Evolutionary conservation across 2,113 vertebrate genomes (phyloP).

Genomic region (Cygnus buccinator): DNA sequence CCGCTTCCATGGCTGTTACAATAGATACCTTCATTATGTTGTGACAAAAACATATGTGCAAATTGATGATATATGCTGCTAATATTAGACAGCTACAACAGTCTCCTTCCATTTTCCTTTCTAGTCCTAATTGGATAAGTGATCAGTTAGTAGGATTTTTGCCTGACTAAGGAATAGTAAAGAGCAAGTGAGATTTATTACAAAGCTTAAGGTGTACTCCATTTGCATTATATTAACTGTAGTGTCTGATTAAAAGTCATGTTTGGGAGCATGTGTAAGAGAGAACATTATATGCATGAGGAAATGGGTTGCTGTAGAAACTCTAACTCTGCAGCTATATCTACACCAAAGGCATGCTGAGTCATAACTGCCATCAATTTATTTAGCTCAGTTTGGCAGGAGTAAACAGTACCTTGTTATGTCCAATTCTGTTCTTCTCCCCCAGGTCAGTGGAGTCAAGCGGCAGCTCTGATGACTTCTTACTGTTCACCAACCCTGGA

Average conservation of each 20-base stretch:
- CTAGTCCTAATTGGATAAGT: conserved; percentile 17
- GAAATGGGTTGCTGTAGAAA: conserved; percentile 67
- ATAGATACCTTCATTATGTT: conserved; percentile 7
- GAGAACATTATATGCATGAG: conserved; percentile 19
- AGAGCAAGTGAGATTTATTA: conserved; percentile 17
- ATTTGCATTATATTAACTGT: conserved; percentile 50
- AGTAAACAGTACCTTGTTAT: background rate
- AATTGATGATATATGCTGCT: background rate
- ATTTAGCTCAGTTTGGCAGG: conserved; percentile 1
- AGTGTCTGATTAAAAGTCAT: conserved; percentile 46
- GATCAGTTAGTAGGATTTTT: conserved; percentile 34
- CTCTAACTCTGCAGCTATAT: conserved; percentile 28
- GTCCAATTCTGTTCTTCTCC: conserved; percentile 41
- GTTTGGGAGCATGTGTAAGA: background rate
- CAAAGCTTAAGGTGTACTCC: conserved; percentile 27
- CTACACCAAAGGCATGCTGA: conserved; percentile 49
- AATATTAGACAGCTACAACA: conserved; percentile 9
- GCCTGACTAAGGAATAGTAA: conserved; percentile 49
- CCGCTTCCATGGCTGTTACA: background rate
- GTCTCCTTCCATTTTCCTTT: conserved; percentile 5
- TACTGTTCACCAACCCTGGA: conserved; percentile 41
- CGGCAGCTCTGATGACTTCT: conserved; percentile 47
- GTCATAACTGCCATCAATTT: conserved; percentile 35
- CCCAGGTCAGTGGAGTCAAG: background rate
- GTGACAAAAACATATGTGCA: conserved; percentile 16